These are phyloP conservation scores for Bradynema listronoti DNA, from an alignment of 1,140 invertebrate species.

Conservation along the genomic window DNA sequence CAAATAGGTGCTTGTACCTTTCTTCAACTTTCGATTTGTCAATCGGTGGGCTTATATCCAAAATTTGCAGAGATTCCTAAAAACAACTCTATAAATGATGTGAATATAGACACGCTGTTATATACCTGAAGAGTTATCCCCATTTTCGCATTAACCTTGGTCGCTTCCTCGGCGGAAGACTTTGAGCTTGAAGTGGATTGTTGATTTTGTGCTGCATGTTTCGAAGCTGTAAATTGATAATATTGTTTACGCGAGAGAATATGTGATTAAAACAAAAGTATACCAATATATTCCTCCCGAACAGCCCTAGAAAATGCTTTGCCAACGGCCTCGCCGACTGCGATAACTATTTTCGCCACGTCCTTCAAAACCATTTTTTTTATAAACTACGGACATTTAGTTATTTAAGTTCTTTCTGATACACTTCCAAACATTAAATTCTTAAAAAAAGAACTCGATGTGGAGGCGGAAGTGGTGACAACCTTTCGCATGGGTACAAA, in stretches of 20 bases:
- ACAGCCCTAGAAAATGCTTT: neutral
- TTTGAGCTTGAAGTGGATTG: neutral
- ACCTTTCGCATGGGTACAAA: no score
- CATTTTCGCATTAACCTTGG: neutral
- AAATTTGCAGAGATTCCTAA: constrained; percentile 5
- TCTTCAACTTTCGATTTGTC: constrained; percentile 4
- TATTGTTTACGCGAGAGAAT: neutral
- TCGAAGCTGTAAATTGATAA: neutral
- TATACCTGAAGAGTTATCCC: neutral
- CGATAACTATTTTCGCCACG: constrained; percentile 1
- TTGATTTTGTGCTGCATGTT: constrained; percentile 7
- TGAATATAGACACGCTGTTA: neutral
- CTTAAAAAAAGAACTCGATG: no score
- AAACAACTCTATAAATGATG: neutral
- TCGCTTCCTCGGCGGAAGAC: neutral
- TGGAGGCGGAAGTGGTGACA: no score
- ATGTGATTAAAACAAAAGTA: neutral
- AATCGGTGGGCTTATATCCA: neutral
- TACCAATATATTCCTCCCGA: neutral
- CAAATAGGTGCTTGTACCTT: no score
- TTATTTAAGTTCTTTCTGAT: no score
- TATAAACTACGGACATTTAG: no score
- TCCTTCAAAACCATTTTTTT: constrained; percentile 1
- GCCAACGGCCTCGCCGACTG: constrained; percentile 1
- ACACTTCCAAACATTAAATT: no score